A percentile compares a stretch with the other conserved stretches of the same genome.
phyloP scores from a whole-genome alignment of 2,888 invertebrate species.

The Drosophila mettleri region DNA sequence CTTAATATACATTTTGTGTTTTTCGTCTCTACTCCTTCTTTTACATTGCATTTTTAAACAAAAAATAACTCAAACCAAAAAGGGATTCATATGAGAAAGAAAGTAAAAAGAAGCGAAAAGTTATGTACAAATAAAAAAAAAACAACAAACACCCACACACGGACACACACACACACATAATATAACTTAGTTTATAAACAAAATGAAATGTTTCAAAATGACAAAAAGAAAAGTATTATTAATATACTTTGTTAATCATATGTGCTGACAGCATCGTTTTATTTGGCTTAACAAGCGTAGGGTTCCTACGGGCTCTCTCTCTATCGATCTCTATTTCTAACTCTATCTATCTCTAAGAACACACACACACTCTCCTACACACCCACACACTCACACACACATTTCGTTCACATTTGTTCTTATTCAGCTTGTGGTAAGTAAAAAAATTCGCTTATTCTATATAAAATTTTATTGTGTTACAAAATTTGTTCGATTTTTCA shows the following conservation, averaged over 20 bases:
- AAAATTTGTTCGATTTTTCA: slow-evolving; percentile 33
- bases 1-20: slow-evolving; percentile 82
- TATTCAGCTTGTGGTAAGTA: slow-evolving; percentile 56
- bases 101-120: slow-evolving; percentile 83
- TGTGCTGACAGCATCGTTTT: slow-evolving; percentile 44
- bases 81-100: slow-evolving; percentile 84
- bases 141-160: slow-evolving; percentile 18
- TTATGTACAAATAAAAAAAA: slow-evolving; percentile 75
- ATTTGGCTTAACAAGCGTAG: slow-evolving; percentile 46
- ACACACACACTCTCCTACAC: slow-evolving; percentile 9
- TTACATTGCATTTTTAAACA: slow-evolving; percentile 77
- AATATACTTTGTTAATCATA: slow-evolving; percentile 46
- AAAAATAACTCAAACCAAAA: slow-evolving; percentile 60
- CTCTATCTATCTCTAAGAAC: slow-evolving; percentile 24
- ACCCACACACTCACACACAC: slow-evolving; percentile 8
- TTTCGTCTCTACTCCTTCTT: slow-evolving; percentile 83
- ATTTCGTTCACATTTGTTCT: slow-evolving; percentile 28
- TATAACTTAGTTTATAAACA: slow-evolving; percentile 66
- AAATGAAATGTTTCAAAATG: slow-evolving; percentile 60
- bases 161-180: slow-evolving; percentile 31
- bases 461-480: slow-evolving; percentile 21
- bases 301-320: slow-evolving; percentile 31
- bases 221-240: slow-evolving; percentile 31
- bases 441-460: slow-evolving; percentile 50
- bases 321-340: slow-evolving; percentile 16